phyloP scores from a whole-genome alignment of 2,797 vertebrate species.

The Taenioides sp. region DNA sequence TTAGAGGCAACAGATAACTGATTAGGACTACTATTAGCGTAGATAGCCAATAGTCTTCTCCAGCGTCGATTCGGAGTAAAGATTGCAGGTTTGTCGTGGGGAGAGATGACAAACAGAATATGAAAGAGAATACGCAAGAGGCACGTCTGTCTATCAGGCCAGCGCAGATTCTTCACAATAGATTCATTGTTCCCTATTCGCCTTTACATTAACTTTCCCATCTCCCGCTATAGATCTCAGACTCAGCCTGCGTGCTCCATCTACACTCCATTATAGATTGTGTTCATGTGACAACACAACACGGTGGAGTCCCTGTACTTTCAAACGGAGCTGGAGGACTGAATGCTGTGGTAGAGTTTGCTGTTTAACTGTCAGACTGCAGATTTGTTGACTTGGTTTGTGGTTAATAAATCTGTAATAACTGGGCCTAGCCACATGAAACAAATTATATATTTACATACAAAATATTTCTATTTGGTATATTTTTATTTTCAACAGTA shows the following conservation, averaged over 20 bases:
- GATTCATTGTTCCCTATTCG: slow-evolving; percentile 49
- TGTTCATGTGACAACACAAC: too few relatives aligned
- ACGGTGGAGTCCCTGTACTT: too few relatives aligned
- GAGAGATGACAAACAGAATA: slow-evolving; percentile 32
- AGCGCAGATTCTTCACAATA: slow-evolving; percentile 34
- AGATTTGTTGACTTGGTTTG: too few relatives aligned
- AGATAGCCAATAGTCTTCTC: not conserved
- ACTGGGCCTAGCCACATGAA: too few relatives aligned
- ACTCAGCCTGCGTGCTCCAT: slow-evolving; percentile 43
- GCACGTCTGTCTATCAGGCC: slow-evolving; percentile 49
- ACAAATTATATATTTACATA: too few relatives aligned
- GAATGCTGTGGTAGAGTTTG: too few relatives aligned
- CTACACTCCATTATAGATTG: slow-evolving; percentile 65
- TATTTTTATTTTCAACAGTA: too few relatives aligned
- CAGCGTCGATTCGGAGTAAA: slow-evolving; percentile 24
- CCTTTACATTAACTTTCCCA: slow-evolving; percentile 35
- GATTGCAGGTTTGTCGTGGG: slow-evolving; percentile 13
- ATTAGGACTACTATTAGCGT: slow-evolving; percentile 34
- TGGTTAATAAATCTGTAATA: too few relatives aligned
- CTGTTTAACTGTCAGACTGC: too few relatives aligned
- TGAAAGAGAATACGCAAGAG: slow-evolving; percentile 34
- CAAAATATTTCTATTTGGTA: too few relatives aligned
- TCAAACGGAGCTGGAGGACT: too few relatives aligned
- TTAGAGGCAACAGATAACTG: slow-evolving; percentile 40
- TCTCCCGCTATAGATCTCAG: slow-evolving; percentile 44